These are phyloP conservation scores for Aphidius ervi DNA, from an alignment of 1,140 invertebrate species.

Conservation along the genomic window DNA sequence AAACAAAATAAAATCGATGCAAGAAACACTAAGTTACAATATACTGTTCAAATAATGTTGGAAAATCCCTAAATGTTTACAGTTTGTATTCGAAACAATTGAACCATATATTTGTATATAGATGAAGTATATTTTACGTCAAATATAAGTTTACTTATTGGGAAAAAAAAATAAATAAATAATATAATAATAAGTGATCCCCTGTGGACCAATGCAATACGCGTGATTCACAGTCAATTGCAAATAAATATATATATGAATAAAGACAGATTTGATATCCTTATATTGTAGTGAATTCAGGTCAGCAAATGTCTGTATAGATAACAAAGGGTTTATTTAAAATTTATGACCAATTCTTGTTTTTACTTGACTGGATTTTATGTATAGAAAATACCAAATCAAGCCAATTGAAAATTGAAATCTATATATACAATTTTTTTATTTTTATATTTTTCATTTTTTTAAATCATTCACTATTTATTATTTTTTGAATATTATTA, in stretches of 20 bases:
- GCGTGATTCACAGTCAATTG: neutral
- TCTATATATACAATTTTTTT: neutral
- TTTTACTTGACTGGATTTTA: conserved; percentile 1
- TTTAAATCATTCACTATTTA: too few species aligned
- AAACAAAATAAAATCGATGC: too few species aligned
- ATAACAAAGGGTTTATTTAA: conserved; percentile 5
- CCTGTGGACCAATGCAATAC: conserved; percentile 5
- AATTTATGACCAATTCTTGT: conserved; percentile 16
- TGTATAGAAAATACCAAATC: neutral
- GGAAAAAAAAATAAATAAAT: too few species aligned
- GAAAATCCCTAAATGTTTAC: too few species aligned
- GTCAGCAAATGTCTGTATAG: conserved; percentile 9
- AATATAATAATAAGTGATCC: too few species aligned
- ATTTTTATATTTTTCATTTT: neutral
- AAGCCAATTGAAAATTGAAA: conserved; percentile 1
- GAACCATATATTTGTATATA: too few species aligned
- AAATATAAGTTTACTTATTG: too few species aligned
- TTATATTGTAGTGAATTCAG: conserved; percentile 9
- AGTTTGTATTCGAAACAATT: too few species aligned
- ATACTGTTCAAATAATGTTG: too few species aligned
- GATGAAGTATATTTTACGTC: too few species aligned
- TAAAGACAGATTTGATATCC: neutral
- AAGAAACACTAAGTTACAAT: too few species aligned
- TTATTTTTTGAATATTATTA: too few species aligned
- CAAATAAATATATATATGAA: conserved; percentile 4